Base-by-base conservation (phyloP, 2,888 invertebrate genomes). In the Drosophila hamatofila region DNA sequence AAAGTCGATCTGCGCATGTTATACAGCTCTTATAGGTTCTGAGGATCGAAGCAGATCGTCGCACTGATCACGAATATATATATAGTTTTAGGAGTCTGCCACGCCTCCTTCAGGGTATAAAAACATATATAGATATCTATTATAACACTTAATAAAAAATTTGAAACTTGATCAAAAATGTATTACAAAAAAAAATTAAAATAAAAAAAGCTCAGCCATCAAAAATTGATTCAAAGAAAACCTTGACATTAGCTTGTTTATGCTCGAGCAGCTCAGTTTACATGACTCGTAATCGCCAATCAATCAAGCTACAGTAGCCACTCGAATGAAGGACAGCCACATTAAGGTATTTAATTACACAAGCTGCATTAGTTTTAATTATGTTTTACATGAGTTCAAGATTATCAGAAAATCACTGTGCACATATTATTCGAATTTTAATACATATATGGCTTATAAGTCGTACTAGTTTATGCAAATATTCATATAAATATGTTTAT, bases 201-300 rank as follows among this genome's bases (percentile, higher is more conserved):
- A 21, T 1, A 21, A 14, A 18, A 14, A 33, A 33, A 21, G 7
- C n/a, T n/a, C n/a, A 46, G 23, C 8, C 44, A 46, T 8, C 18
- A n/a, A 27, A 48, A 48, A 12, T 49, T 18, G 30, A 30, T 30
- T 18, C 48, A 18, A 6, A 6, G 48, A 44, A 25, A 67, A 65
- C 83, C 83, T 83, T 85, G 83, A 78, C 83, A 78, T 80, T 78
- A 80, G 85, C 72, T 30, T 33, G 21, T 49, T 49, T 21, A 8
- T 21, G 0, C 4, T 33, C 21, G 7, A 21, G 30, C 30, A 30
- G 49, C 49, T 49, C 49, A 33, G 14, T 23, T 78, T 63, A 68
- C 46, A 64, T 52, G 51, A 21, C 58, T 62, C 66, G 55, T 49
- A 61, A 63, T 73, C 67, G 46, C 55, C 73, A 61, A 78, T 77